phyloP scores from a whole-genome alignment of 2,113 vertebrate species.

The Oxygymnocypris stewartii region DNA sequence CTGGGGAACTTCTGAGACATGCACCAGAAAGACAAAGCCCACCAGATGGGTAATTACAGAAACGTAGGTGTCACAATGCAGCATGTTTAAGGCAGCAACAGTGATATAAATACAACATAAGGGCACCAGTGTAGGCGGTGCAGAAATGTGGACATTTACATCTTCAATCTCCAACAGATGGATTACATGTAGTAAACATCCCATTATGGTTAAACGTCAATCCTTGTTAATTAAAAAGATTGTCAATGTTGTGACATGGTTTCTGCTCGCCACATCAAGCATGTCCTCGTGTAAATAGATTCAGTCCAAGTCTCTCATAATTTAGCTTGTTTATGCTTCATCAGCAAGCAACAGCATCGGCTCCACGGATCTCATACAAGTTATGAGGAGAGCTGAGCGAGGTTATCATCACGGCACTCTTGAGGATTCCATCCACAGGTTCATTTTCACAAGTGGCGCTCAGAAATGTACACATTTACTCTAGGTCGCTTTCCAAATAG shows the following conservation, averaged over 20 bases:
- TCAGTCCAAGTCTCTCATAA: background rate
- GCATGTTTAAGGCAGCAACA: background rate
- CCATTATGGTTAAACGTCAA: background rate
- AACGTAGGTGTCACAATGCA: conserved; percentile 3
- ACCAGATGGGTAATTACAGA: conserved; percentile 11
- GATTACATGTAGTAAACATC: background rate
- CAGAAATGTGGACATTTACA: conserved; percentile 25
- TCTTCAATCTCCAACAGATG: conserved; percentile 24
- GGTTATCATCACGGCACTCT: conserved; percentile 5
- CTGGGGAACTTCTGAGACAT: background rate
- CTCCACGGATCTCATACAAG: conserved; percentile 21
- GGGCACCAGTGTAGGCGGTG: background rate
- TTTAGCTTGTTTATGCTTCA: conserved; percentile 21
- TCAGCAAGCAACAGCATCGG: conserved; percentile 6
- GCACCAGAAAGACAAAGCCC: background rate
- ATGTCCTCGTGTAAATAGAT: background rate
- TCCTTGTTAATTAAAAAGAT: conserved; percentile 16
- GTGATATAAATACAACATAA: background rate
- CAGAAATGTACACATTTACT: conserved; percentile 17
- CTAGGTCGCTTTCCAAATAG: background rate
- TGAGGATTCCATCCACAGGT: conserved; percentile 4
- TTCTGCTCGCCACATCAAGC: conserved; percentile 18
- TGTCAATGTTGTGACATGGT: background rate
- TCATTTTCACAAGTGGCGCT: conserved; percentile 38
- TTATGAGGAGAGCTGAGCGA: background rate